Evolutionary conservation across 2,113 vertebrate species (phyloP).

Genomic region (Fulmarus glacialis): DNA sequence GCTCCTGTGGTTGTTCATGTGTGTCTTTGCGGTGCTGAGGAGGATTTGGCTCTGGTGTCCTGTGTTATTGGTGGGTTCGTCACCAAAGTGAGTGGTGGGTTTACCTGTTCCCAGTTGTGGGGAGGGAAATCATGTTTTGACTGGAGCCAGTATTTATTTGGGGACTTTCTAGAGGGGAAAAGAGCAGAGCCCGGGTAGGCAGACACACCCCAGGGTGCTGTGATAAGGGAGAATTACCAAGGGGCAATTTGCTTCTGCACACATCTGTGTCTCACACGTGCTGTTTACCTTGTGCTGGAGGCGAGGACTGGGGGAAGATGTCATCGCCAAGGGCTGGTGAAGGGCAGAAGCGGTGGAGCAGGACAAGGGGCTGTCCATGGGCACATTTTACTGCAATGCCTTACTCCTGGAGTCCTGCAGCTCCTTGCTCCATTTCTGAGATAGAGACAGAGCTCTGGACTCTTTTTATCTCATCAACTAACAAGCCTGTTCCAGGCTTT

Average conservation of each 20-base stretch:
- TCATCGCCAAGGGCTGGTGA: background rate
- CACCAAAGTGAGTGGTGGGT: background rate
- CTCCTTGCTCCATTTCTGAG: background rate
- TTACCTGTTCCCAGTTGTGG: background rate
- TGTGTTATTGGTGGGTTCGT: fast-evolving
- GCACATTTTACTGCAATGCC: background rate
- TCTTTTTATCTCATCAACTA: background rate
- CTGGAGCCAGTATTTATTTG: background rate
- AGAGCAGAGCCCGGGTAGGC: background rate
- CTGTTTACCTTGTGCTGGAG: background rate
- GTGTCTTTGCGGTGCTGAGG: fast-evolving
- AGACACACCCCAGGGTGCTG: background rate
- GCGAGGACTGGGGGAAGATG: background rate
- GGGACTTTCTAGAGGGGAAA: background rate
- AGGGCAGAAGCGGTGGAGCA: background rate
- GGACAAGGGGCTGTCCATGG: background rate
- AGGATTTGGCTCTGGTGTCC: background rate
- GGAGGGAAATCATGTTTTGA: background rate
- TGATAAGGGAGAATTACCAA: background rate
- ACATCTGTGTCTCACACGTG: background rate
- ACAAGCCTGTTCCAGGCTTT: background rate
- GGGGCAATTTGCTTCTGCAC: background rate
- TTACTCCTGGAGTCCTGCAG: background rate
- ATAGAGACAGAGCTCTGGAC: background rate
- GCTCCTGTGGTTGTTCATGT: fast-evolving